Conservation (phyloP, 2,113 vertebrate species). For the Hoplias malabaricus region DNA sequence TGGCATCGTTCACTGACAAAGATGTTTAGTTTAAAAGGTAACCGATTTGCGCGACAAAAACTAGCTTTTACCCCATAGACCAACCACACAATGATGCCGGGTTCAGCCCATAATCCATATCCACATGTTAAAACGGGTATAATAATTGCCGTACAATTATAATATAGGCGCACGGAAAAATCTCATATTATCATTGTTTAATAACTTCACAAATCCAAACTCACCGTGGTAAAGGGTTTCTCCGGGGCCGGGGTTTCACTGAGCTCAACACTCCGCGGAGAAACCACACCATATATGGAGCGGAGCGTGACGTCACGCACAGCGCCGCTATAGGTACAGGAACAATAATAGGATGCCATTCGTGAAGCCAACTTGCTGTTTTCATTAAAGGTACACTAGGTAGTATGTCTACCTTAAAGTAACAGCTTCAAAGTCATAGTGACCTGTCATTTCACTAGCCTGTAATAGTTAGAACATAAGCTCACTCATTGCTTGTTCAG, state of each 20-base stretch:
- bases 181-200: too few species aligned
- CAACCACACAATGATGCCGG: neutral
- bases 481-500: too few species aligned
- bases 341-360: too few species aligned
- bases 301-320: constrained; percentile 36
- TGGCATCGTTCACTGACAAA: neutral
- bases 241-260: neutral
- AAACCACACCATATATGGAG: constrained; percentile 29
- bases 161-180: too few species aligned
- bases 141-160: too few species aligned
- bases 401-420: too few species aligned
- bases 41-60: too few species aligned
- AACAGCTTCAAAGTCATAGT: too few species aligned
- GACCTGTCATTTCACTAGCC: too few species aligned
- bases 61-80: neutral
- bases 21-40: neutral
- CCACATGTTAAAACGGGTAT: neutral
- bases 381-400: too few species aligned
- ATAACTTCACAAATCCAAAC: neutral
- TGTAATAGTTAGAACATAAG: too few species aligned
- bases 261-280: neutral
- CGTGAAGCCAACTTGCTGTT: too few species aligned
- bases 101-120: neutral
- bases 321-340: neutral
- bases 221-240: neutral